Evolutionary conservation across 2,888 invertebrate species (phyloP), one percentile per base, ranked within the genome.

Genomic region (Craniophora ligustri): DNA sequence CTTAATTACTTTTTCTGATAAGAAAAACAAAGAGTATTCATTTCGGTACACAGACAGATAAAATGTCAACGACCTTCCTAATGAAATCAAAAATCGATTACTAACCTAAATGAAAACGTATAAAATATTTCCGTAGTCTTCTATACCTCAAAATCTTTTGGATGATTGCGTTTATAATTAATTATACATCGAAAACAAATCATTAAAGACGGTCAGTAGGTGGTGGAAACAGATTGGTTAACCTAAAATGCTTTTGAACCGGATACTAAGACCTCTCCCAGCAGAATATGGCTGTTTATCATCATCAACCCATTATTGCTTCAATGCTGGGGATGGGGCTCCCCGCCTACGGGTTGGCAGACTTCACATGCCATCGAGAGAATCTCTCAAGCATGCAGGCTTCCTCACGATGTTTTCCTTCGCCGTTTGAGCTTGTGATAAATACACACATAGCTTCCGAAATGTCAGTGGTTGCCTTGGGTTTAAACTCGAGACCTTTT

Each of bases 181-280:
- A 30, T 34, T 23, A 26, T 14, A 16, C 19, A 51, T 67, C 15
- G 5, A 47, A 53, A 53, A 60, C 15, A 14, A 46, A 67, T 59
- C 0, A 47, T 39, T 46, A 1, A 67, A 39, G 26, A 61, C 46
- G 67, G 62, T 42, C 35, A 67, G 35, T 50, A 15, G 45, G 30
- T 46, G 26, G n/a, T 15, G 40, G 36, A 50, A 50, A 5, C 5
- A 11, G 10, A 42, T 32, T 11, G 8, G n/a, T 38, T 21, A 0
- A 13, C 13, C 19, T 38, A 31, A 32, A 40, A 40, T 13, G 3
- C 5, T 31, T 14, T 7, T 2, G 15, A n/a, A 31, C 16, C 35
- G 28, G 28, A 38, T 30, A 26, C 11, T 11, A 26, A 23, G 38
- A 11, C 18, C 39, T 19, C 6, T 31, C 11, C 30, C n/a, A 28